Conservation (phyloP, 2,797 vertebrate genomes). For the Falco columbarius region DNA sequence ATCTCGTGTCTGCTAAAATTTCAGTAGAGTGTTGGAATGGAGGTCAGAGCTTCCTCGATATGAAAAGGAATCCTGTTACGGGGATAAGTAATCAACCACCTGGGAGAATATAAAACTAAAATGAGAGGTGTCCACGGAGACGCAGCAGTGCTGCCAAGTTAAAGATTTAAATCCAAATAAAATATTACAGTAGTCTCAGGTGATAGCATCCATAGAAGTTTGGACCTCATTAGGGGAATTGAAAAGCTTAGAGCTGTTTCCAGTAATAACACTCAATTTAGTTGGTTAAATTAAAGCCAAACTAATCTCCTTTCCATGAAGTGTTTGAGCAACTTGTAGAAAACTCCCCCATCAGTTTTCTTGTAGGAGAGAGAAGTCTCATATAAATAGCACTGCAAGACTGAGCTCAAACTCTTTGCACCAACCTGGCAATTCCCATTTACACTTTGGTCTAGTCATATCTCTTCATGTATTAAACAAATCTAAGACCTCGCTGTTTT, state of each 20-base stretch:
- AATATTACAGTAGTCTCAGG: constrained; percentile 74
- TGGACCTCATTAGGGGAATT: constrained; percentile 71
- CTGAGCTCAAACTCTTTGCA: neutral
- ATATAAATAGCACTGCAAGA: neutral
- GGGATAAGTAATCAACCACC: constrained; percentile 64
- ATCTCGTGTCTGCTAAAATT: neutral
- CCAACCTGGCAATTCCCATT: neutral
- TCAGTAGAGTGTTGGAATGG: neutral
- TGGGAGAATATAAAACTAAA: constrained; percentile 70
- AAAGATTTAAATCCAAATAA: constrained; percentile 71
- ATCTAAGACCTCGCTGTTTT: neutral
- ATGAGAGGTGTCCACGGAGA: constrained; percentile 58
- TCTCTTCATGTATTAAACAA: constrained; percentile 5
- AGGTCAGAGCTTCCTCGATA: constrained; percentile 51
- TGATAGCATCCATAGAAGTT: constrained; percentile 71
- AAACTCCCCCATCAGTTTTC: constrained; percentile 62
- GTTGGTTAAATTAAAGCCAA: constrained; percentile 71
- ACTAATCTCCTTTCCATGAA: constrained; percentile 71
- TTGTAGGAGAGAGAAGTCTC: constrained; percentile 6
- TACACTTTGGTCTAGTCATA: constrained; percentile 3
- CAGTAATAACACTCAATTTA: constrained; percentile 70
- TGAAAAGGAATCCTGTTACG: constrained; percentile 56
- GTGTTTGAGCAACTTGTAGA: constrained; percentile 68
- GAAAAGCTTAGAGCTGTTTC: constrained; percentile 70
- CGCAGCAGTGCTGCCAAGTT: constrained; percentile 48